Evolutionary conservation across 2,113 vertebrate species (phyloP), one percentile per base, ranked within the genome.

Genomic region (Epinephelus cyanopodus): DNA sequence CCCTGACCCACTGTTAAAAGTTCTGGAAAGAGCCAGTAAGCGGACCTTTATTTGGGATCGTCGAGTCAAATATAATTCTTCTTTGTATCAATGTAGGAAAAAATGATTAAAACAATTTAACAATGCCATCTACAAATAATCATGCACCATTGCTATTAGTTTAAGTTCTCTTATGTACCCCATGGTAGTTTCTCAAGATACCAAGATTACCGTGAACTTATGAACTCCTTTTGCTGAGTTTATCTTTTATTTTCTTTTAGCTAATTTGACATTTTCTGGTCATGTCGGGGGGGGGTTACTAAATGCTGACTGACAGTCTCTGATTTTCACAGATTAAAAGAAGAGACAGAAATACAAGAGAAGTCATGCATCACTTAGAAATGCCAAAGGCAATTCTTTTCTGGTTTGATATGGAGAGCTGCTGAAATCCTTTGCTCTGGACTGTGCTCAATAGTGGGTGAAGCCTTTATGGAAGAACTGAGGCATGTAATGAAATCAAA

Each of bases 321-420:
- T 29, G 72, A 80, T 88, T 83, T 75, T 70, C 33, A 76, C 71
- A 81, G 90, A 88, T 92, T 87, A 84, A 87, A 83, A 75, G 56
- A 68, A 58, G 74, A 82, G 87, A 79, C 73, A 62, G 77, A 83
- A 91, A 88, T 89, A 89, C 66, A 89, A 81, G 85, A 77, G 70
- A 90, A 92, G 85, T 86, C 82, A 85, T 84, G 84, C 89, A 88
- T 92, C 89, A 87, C 88, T 93, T 91, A 82, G 74, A 94, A 92
- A 87, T 82, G 86, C 91, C 92, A 87, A 69, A 79, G 86, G 81
- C 82, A 86, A 90, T 89, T 91, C 69, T 87, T 83, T 79, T 73
- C 83, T 64, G 73, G 62, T 79, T 79, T 86, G 75, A 82, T 74
- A 74, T 69, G 50, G 62, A 83, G 64, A 79, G 81, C 60, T 17